Percentiles rank a stretch among this genome's conserved stretches.
phyloP scores from a whole-genome alignment of 2,113 vertebrate species.

The Eupsittula cactorum region DNA sequence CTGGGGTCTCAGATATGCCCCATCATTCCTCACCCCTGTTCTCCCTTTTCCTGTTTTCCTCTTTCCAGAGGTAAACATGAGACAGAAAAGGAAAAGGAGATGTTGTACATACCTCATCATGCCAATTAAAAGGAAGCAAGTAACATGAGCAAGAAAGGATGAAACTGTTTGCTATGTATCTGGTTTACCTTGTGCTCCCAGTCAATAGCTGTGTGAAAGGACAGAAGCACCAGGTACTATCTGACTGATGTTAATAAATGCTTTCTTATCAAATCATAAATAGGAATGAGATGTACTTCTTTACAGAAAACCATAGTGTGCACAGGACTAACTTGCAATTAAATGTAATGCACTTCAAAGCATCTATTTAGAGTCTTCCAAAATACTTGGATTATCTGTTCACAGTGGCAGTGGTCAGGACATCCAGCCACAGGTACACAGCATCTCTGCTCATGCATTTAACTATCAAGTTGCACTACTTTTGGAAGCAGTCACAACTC shows the following conservation, averaged over 20 bases:
- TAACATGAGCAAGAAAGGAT: background rate
- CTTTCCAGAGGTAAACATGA: background rate
- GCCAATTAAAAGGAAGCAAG: background rate
- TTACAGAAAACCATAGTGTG: rapidly evolving
- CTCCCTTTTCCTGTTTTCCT: background rate
- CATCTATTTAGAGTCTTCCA: background rate
- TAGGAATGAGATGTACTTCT: background rate
- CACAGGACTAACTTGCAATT: background rate
- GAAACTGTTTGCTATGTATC: background rate
- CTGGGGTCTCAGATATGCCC: background rate
- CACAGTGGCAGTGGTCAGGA: background rate
- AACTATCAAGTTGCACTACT: background rate
- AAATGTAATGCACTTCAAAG: background rate
- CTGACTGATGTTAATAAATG: background rate
- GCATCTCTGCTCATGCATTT: background rate
- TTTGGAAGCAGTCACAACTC: background rate
- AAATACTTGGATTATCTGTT: background rate
- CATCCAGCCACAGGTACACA: rapidly evolving
- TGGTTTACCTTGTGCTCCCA: background rate
- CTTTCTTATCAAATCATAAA: background rate
- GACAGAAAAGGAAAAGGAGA: background rate
- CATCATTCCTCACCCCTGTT: background rate
- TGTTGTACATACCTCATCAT: background rate
- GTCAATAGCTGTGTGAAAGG: background rate
- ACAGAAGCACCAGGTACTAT: background rate